Conservation (phyloP, 37 sponge, comb jelly and placozoan species). For the Aplysina aerophoba region DNA sequence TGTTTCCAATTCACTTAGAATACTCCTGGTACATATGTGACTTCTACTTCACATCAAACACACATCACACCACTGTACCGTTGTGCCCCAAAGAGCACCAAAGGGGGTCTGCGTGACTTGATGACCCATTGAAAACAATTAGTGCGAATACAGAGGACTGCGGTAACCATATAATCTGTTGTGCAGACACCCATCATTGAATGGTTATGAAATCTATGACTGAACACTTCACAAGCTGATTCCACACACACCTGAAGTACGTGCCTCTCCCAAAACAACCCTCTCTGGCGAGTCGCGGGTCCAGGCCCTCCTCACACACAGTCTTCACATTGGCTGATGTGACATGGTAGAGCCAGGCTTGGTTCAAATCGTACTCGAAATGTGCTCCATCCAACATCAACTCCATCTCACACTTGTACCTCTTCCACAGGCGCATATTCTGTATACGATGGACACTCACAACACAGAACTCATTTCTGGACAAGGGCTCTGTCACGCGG, state of each 20-base stretch:
- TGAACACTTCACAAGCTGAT: no score
- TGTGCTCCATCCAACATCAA: slow-evolving; percentile 40
- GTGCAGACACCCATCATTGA: no score
- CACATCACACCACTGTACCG: no score
- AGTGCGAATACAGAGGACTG: no score
- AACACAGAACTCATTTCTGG: background rate
- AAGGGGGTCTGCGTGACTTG: no score
- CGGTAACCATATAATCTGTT: no score
- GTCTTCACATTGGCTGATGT: slow-evolving; percentile 33
- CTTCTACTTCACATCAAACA: no score
- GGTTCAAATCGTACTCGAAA: slow-evolving; percentile 47
- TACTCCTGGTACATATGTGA: no score
- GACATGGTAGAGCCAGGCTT: slow-evolving; percentile 65
- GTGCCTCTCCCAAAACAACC: slow-evolving; percentile 82
- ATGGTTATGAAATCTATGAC: no score
- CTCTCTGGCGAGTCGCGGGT: slow-evolving; percentile 55
- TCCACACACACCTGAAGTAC: slow-evolving; percentile 76
- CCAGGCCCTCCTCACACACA: slow-evolving; percentile 82
- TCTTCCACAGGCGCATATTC: slow-evolving; percentile 56
- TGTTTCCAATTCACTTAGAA: no score
- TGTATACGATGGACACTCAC: slow-evolving; percentile 63
- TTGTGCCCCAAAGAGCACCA: no score
- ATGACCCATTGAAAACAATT: no score
- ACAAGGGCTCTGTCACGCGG: background rate
- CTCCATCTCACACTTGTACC: slow-evolving; percentile 57